These are phyloP conservation scores for Sapajus apella DNA, from an alignment of 2,113 vertebrate species.

Conservation along the genomic window DNA sequence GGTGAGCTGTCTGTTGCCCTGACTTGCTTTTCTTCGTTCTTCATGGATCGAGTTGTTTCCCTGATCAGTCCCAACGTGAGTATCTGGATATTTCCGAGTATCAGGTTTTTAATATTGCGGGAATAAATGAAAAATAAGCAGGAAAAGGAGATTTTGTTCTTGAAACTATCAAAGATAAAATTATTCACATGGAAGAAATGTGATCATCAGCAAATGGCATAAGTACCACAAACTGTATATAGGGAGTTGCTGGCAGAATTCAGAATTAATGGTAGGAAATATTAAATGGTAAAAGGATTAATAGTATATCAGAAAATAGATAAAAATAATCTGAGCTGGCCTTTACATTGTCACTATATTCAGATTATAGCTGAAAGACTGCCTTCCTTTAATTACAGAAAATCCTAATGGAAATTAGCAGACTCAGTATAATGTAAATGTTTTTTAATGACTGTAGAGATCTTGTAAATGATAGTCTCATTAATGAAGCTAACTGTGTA, in stretches of 20 bases:
- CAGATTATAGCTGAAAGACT: slow-evolving; percentile 62
- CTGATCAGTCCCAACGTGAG: too few species aligned
- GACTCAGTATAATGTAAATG: slow-evolving; percentile 56
- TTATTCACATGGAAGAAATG: not conserved
- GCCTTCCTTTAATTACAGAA: slow-evolving; percentile 54
- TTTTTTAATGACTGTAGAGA: slow-evolving; percentile 67
- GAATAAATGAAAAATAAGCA: not conserved
- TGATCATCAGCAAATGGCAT: not conserved
- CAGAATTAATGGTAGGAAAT: slow-evolving; percentile 45
- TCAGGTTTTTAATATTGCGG: not conserved
- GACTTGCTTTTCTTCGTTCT: too few species aligned
- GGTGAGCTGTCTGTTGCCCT: too few species aligned
- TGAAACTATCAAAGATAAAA: not conserved
- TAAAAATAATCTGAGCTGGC: slow-evolving; percentile 48
- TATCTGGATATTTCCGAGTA: too few species aligned
- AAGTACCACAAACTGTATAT: not conserved
- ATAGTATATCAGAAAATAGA: slow-evolving; percentile 63
- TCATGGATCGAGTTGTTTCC: too few species aligned
- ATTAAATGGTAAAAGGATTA: slow-evolving; percentile 57
- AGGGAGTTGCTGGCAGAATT: not conserved
- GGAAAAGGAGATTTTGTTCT: not conserved
- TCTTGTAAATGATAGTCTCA: slow-evolving; percentile 61
- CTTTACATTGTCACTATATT: slow-evolving; percentile 36
- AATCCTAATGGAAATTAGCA: slow-evolving; percentile 67
- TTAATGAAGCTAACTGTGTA: slow-evolving; percentile 68